Conservation (phyloP, 2,888 invertebrate species). For the Salticus scenicus region DNA sequence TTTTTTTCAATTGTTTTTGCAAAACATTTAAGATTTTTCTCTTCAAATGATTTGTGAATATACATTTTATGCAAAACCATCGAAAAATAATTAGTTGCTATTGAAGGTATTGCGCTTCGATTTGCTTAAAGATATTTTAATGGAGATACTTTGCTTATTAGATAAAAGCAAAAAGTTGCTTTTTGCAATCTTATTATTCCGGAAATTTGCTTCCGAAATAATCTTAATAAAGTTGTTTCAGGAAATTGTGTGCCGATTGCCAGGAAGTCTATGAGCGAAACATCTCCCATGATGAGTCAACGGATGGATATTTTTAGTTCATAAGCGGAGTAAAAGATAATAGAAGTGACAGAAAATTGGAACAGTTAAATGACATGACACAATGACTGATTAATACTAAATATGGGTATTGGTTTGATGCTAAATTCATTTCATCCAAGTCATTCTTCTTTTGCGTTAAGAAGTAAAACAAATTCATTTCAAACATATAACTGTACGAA, state of each 20-base stretch:
- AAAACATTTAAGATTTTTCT: too few species aligned
- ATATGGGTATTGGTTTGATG: neutral
- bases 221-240: slow-evolving; percentile 12
- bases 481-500: too few species aligned
- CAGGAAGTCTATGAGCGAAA: slow-evolving; percentile 1
- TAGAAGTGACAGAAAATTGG: neutral
- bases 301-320: neutral
- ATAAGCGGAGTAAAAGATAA: neutral
- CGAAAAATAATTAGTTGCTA: too few species aligned
- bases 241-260: slow-evolving; percentile 6
- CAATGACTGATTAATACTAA: neutral
- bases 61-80: too few species aligned
- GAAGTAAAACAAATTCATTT: too few species aligned
- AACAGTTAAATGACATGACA: neutral
- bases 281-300: neutral
- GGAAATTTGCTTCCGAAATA: neutral
- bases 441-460: too few species aligned
- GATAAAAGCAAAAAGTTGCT: neutral
- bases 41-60: too few species aligned
- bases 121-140: too few species aligned
- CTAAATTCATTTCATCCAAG: too few species aligned
- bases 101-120: too few species aligned
- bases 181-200: neutral
- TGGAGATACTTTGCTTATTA: neutral
- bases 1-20: too few species aligned